phyloP scores from a whole-genome alignment of 2,888 invertebrate species.

The Hirudinaria manillensis region DNA sequence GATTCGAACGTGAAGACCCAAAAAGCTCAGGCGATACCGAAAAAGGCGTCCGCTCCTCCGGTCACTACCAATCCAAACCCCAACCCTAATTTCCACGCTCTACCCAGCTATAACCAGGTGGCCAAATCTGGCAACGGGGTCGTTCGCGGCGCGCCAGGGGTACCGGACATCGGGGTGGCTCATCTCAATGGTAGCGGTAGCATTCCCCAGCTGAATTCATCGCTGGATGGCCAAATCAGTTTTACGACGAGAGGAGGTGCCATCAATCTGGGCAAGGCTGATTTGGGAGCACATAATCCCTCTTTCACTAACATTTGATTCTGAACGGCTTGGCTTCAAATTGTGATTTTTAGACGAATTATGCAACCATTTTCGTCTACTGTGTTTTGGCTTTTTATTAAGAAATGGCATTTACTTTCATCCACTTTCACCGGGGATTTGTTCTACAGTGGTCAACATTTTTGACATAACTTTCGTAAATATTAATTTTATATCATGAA shows the following conservation, averaged over 20 bases:
- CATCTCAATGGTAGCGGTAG: slow-evolving; percentile 27
- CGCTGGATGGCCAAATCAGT: neutral
- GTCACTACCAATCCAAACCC: neutral
- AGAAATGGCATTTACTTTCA: too few relatives aligned
- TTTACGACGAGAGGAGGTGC: neutral
- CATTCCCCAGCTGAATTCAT: slow-evolving; percentile 25
- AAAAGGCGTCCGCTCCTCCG: neutral
- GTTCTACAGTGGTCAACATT: too few relatives aligned
- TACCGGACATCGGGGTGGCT: slow-evolving; percentile 24
- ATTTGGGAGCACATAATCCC: slow-evolving; percentile 10
- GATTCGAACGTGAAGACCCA: neutral
- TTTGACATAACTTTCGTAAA: too few relatives aligned
- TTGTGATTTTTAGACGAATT: neutral
- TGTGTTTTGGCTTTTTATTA: neutral
- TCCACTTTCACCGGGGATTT: too few relatives aligned
- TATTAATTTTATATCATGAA: too few relatives aligned
- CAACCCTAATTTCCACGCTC: neutral
- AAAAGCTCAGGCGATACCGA: neutral
- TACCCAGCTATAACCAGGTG: neutral
- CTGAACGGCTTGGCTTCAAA: too few relatives aligned
- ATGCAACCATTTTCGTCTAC: neutral
- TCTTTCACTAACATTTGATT: neutral
- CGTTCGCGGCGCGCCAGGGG: slow-evolving; percentile 9
- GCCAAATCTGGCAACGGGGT: neutral
- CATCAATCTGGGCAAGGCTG: slow-evolving; percentile 17